Base-by-base conservation (phyloP, 1,140 invertebrate genomes). In the Maniola jurtina region DNA sequence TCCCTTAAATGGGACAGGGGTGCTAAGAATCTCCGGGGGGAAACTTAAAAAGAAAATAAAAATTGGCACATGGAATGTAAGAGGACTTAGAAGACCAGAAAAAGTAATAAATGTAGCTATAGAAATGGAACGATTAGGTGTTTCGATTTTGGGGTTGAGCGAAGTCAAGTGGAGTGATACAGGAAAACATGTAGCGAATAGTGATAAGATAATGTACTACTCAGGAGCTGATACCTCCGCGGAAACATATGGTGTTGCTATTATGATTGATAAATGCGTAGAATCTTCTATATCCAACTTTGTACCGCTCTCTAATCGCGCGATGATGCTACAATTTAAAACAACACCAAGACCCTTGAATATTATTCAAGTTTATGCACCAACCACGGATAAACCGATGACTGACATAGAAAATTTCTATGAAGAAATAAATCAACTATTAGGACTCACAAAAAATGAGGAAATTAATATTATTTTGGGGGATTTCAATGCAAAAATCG, bases 331-430 rank as follows among this genome's bases (percentile, higher is more conserved):
- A 15, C 59, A 76, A 61, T 10, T 80, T 10, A 9, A 69, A 6
- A 54, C 72, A 9, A 68, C 63, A 33, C 66, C 42, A 36, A 55
- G 36, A 6, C 73, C 67, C 14, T 72, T 80, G 0, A 81, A 80
- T 48, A 68, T 87, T 8, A 78, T 86, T 38, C 80, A 83, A 66
- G 66, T 79, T n/a, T 84, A 87, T 65, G 79, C 77, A 5, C 79
- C 80, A 15, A 83, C 77, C 0, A 58, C 58, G 10, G 71, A 81
- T 34, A 70, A 57, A 8, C 6, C 56, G 2, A 69, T 79, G n/a
- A 64, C 75, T 9, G 60, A 73, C 4, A 9, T 66, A 6, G 14
- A 65, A 36, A n/a, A 48, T 9, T 65, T 73, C 8, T 70, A 70
- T 38, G 16, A 40, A 34, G 36, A 74, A 16, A 14, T 66, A 16